A percentile compares a stretch with the other conserved stretches of the same genome.
Conservation (phyloP, 2,113 vertebrate genomes). For the Thamnophis sirtalis region DNA sequence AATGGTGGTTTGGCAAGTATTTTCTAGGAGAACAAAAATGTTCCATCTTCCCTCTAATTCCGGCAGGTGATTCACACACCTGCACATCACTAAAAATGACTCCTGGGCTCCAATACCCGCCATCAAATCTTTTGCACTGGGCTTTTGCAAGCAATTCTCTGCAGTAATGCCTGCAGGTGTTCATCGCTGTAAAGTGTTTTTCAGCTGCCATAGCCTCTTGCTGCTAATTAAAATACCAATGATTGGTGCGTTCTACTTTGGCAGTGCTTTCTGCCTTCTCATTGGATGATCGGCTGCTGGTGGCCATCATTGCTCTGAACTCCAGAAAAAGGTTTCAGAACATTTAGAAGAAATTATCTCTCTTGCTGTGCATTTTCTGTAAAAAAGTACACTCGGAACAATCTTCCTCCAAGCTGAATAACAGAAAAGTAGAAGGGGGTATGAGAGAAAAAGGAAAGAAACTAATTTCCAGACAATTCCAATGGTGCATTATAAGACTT, state of each 20-base stretch:
- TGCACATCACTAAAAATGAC: constrained; percentile 40
- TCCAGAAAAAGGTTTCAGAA: not conserved
- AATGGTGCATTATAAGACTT: constrained; percentile 1
- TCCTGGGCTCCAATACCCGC: constrained; percentile 18
- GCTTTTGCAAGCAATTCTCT: constrained; percentile 51
- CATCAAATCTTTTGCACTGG: constrained; percentile 44
- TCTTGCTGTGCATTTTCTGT: constrained; percentile 40
- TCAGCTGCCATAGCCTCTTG: constrained; percentile 55
- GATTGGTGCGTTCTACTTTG: constrained; percentile 55
- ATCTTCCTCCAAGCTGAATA: constrained; percentile 29
- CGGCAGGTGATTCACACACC: constrained; percentile 44
- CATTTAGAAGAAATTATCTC: constrained; percentile 17
- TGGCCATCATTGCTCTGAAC: constrained; percentile 34
- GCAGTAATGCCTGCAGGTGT: constrained; percentile 55
- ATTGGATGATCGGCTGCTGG: constrained; percentile 28
- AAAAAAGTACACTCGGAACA: constrained; percentile 22
- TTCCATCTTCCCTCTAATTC: constrained; percentile 20
- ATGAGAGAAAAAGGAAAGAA: not conserved
- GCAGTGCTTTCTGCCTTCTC: constrained; percentile 7
- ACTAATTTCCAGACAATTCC: not conserved
- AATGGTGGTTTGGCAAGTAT: constrained; percentile 39
- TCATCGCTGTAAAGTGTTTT: constrained; percentile 44
- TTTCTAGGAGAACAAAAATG: constrained; percentile 34
- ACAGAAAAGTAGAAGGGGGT: constrained; percentile 11
- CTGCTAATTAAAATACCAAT: constrained; percentile 60